Evolutionary conservation across 2,797 vertebrate species (phyloP).

Genomic region (Notolepis coatsorum): DNA sequence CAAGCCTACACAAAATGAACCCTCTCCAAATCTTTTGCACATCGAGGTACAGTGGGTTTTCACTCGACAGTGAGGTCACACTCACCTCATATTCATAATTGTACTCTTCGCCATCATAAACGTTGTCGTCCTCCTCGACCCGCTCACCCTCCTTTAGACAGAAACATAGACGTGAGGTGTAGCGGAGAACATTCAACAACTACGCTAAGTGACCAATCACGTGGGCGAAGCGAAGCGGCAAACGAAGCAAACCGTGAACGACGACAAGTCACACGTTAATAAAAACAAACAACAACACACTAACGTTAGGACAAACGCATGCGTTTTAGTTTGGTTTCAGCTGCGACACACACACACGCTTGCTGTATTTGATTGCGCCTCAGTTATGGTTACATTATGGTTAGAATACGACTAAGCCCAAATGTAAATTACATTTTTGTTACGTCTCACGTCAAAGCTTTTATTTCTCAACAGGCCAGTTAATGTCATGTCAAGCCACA

Average conservation of each 20-base stretch:
- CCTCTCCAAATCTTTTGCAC: not conserved
- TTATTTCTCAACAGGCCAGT: conserved; percentile 25
- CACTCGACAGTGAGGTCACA: not conserved
- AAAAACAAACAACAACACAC: conserved; percentile 1
- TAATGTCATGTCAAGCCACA: conserved; percentile 33
- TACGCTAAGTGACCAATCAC: not conserved
- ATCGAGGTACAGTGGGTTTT: not conserved
- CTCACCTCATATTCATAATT: conserved; percentile 78
- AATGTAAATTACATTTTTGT: not conserved
- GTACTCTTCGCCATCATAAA: conserved; percentile 64
- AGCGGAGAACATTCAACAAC: not conserved
- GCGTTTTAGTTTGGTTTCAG: conserved; percentile 40
- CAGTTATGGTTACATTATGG: not conserved
- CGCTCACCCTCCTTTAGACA: conserved; percentile 60
- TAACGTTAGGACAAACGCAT: conserved; percentile 43
- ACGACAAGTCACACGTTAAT: not conserved
- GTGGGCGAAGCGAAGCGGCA: not conserved
- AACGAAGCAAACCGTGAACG: not conserved
- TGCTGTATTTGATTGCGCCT: conserved; percentile 9
- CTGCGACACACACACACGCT: not conserved
- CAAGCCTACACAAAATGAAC: not conserved
- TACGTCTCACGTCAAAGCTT: not conserved
- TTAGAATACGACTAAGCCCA: not conserved
- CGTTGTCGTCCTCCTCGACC: conserved; percentile 36
- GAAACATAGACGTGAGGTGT: not conserved